Evolutionary conservation across 2,113 vertebrate genomes (phyloP).

Genomic region (Dinomys branickii): DNA sequence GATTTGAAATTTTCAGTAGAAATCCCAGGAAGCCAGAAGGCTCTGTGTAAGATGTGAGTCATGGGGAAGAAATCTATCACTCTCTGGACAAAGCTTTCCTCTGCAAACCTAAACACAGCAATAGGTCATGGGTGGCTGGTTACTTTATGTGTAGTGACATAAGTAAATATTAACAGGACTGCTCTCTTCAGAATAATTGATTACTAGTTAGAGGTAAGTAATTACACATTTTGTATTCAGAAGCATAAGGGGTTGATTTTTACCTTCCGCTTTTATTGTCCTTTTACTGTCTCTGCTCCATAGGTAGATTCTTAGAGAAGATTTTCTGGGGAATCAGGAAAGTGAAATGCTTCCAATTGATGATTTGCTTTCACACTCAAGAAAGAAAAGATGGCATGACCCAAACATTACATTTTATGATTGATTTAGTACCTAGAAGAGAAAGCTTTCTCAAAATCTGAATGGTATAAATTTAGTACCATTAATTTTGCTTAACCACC

Average conservation of each 20-base stretch:
- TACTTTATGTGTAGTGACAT: slow-evolving; percentile 69
- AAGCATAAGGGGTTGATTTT: slow-evolving; percentile 30
- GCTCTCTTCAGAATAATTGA: slow-evolving; percentile 62
- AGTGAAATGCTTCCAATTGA: not conserved
- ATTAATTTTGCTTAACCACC: not conserved
- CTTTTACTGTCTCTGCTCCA: not conserved
- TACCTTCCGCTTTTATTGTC: not conserved
- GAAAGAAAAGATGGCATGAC: not conserved
- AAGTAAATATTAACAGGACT: slow-evolving; percentile 67
- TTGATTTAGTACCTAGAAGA: not conserved
- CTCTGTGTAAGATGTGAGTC: slow-evolving; percentile 63
- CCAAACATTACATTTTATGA: not conserved
- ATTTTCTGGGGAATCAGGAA: slow-evolving; percentile 34
- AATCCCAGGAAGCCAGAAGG: slow-evolving; percentile 40
- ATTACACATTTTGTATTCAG: slow-evolving; percentile 19
- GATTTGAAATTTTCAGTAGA: slow-evolving; percentile 63
- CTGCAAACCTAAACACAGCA: slow-evolving; percentile 57
- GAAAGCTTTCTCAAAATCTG: not conserved
- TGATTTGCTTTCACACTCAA: not conserved
- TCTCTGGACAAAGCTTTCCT: slow-evolving; percentile 65
- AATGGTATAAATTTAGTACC: not conserved
- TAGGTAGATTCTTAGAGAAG: not conserved
- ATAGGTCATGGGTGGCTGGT: slow-evolving; percentile 32
- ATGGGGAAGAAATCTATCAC: slow-evolving; percentile 64
- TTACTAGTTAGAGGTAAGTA: slow-evolving; percentile 61